A percentile compares a stretch with the other conserved stretches of the same genome.
phyloP scores from a whole-genome alignment of 2,113 vertebrate species.

The Rattus rattus region DNA sequence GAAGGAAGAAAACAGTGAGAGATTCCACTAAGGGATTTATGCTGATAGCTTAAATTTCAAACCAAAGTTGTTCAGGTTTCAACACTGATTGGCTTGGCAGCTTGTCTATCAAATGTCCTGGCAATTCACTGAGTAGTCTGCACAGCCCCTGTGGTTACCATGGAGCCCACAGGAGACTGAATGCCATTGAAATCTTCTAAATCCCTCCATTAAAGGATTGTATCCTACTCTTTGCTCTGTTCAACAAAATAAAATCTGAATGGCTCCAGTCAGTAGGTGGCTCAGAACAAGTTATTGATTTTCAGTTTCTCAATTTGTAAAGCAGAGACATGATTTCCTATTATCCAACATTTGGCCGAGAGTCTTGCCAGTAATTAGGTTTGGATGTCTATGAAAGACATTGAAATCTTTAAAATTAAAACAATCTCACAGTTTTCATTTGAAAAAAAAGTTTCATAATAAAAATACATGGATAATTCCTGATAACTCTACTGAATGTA shows the following conservation, averaged over 20 bases:
- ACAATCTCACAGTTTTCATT: not conserved
- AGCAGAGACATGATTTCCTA: slow-evolving; percentile 62
- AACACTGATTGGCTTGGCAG: slow-evolving; percentile 37
- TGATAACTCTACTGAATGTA: not conserved
- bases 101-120: slow-evolving; percentile 66
- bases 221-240: slow-evolving; percentile 35
- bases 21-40: not conserved
- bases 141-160: slow-evolving; percentile 43
- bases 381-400: slow-evolving; percentile 50
- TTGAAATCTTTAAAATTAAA: slow-evolving; percentile 55
- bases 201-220: slow-evolving; percentile 42
- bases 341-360: slow-evolving; percentile 54
- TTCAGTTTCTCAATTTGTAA: slow-evolving; percentile 66
- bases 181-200: slow-evolving; percentile 66
- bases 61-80: slow-evolving; percentile 47
- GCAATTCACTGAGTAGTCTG: slow-evolving; percentile 61
- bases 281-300: slow-evolving; percentile 63
- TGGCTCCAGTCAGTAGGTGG: not conserved
- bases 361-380: slow-evolving; percentile 49
- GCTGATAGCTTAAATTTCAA: slow-evolving; percentile 29
- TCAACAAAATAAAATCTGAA: slow-evolving; percentile 70
- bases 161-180: slow-evolving; percentile 55
- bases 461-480: slow-evolving; percentile 36
- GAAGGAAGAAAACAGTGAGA: not conserved
- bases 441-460: slow-evolving; percentile 1